phyloP scores from a whole-genome alignment of 2,888 invertebrate species.

The Metallyticus violacea region DNA sequence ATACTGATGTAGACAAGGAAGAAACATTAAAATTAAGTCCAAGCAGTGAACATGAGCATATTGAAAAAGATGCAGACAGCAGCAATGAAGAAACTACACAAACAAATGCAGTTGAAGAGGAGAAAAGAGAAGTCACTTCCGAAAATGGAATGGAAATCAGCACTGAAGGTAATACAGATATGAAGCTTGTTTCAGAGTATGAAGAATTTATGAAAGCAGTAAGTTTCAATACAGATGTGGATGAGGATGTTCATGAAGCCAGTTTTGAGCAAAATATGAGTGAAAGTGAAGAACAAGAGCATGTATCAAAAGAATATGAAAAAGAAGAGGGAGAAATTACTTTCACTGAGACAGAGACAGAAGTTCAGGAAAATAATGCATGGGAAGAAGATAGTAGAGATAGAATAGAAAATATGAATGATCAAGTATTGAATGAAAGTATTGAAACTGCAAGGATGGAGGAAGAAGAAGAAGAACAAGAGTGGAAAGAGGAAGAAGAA shows the following conservation, averaged over 20 bases:
- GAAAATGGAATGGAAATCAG: not conserved
- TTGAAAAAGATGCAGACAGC: not conserved
- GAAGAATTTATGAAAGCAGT: conserved; percentile 60
- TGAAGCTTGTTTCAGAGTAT: conserved; percentile 51
- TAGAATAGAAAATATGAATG: not conserved
- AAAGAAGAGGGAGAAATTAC: not conserved
- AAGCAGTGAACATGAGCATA: not conserved
- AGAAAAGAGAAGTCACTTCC: not conserved
- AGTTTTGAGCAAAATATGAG: not conserved
- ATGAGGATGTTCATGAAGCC: not conserved
- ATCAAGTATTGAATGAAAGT: not conserved
- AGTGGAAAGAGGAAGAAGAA: not conserved
- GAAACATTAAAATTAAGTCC: not conserved
- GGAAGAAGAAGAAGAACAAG: not conserved
- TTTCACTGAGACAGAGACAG: not conserved
- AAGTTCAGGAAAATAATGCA: not conserved
- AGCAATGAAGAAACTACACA: not conserved
- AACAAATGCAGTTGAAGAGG: not conserved
- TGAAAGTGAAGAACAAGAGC: not conserved
- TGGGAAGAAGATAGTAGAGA: conserved; percentile 12
- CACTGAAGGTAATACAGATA: conserved; percentile 18
- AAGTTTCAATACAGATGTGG: conserved; percentile 41
- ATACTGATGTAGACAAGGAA: not conserved
- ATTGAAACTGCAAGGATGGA: not conserved
- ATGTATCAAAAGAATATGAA: not conserved